Evolutionary conservation across 2,113 vertebrate species (phyloP).

Genomic region (Gambusia affinis): DNA sequence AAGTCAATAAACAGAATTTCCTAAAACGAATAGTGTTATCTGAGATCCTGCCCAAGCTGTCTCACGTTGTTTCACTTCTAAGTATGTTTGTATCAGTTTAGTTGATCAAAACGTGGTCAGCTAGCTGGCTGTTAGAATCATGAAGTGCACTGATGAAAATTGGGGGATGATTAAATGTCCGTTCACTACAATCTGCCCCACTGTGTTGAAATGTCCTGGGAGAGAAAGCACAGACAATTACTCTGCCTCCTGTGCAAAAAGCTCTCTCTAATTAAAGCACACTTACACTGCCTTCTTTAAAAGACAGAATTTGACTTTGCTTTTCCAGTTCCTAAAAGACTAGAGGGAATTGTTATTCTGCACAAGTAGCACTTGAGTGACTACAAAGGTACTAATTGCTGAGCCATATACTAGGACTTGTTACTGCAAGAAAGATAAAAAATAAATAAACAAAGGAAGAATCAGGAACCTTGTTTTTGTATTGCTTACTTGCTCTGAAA

Average conservation of each 20-base stretch:
- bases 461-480: no score
- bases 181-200: slow-evolving; percentile 48
- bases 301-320: slow-evolving; percentile 40
- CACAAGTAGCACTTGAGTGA: slow-evolving; percentile 18
- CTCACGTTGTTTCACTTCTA: not conserved
- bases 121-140: slow-evolving; percentile 2
- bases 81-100: not conserved
- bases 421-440: not conserved
- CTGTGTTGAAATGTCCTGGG: slow-evolving; percentile 56
- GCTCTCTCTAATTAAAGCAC: slow-evolving; percentile 45
- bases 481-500: no score
- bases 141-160: slow-evolving; percentile 43
- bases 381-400: slow-evolving; percentile 20
- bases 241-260: slow-evolving; percentile 45
- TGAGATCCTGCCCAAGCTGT: not conserved
- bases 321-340: slow-evolving; percentile 31
- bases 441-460: no score
- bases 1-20: no score
- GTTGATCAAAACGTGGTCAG: not conserved
- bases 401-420: slow-evolving; percentile 16
- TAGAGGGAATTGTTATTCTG: slow-evolving; percentile 33
- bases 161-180: slow-evolving; percentile 61
- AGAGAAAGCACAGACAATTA: slow-evolving; percentile 36
- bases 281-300: slow-evolving; percentile 51
- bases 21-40: not conserved